These are phyloP conservation scores for Scotopteryx bipunctaria DNA, from an alignment of 2,888 invertebrate species.

Conservation along the genomic window DNA sequence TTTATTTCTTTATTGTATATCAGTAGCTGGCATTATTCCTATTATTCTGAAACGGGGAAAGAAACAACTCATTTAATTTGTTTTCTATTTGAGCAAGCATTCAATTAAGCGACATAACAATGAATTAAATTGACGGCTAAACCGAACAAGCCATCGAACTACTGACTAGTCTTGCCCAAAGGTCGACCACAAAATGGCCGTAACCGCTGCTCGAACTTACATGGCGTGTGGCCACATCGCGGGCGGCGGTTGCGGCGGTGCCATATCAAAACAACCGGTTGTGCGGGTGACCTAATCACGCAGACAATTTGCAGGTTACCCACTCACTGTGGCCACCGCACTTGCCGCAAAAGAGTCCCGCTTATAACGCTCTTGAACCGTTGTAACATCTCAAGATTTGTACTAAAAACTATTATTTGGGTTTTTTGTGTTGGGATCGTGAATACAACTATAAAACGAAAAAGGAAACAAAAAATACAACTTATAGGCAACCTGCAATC, in stretches of 20 bases:
- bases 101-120: slow-evolving; percentile 3
- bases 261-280: slow-evolving; percentile 63
- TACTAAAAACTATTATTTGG: no score
- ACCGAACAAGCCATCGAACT: slow-evolving; percentile 36
- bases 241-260: slow-evolving; percentile 44
- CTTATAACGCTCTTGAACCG: slow-evolving; percentile 4
- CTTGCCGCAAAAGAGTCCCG: slow-evolving; percentile 1
- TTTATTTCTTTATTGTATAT: no score
- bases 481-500: no score
- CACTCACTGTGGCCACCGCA: slow-evolving; percentile 46
- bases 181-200: slow-evolving; percentile 60
- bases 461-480: no score
- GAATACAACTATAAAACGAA: no score
- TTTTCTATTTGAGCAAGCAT: background rate
- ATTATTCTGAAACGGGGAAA: no score
- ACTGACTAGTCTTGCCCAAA: slow-evolving; percentile 43
- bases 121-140: slow-evolving; percentile 24
- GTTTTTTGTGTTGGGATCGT: no score
- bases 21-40: no score
- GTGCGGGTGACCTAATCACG: slow-evolving; percentile 64
- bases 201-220: slow-evolving; percentile 57
- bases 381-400: no score
- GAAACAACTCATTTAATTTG: no score
- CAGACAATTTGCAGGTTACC: slow-evolving; percentile 67
- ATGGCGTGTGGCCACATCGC: slow-evolving; percentile 50